Evolutionary conservation across 2,113 vertebrate species (phyloP).

Genomic region (Machaerirhynchus nigripectus): DNA sequence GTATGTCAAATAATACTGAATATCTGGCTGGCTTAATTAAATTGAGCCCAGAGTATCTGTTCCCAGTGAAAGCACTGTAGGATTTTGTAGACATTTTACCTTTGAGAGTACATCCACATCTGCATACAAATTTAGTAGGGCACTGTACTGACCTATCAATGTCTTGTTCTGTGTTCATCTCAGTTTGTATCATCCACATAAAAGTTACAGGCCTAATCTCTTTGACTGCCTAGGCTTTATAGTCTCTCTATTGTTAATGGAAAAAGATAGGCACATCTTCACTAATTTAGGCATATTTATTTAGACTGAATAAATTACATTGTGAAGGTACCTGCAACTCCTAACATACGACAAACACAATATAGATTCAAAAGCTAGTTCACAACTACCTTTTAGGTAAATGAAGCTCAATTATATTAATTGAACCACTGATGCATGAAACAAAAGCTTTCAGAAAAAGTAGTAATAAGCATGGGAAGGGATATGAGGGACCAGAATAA

Average conservation of each 20-base stretch:
- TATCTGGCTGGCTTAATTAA: not conserved
- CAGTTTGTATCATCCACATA: not conserved
- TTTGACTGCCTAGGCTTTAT: not conserved
- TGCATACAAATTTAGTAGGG: not conserved
- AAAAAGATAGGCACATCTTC: not conserved
- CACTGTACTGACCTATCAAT: not conserved
- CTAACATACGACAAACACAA: not conserved
- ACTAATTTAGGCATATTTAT: not conserved
- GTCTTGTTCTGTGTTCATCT: not conserved
- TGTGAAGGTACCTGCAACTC: not conserved
- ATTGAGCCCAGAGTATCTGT: not conserved
- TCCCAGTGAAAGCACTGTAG: not conserved
- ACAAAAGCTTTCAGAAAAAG: not conserved
- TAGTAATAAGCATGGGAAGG: not conserved
- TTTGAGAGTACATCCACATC: not conserved
- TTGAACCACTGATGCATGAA: not conserved
- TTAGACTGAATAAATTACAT: not conserved
- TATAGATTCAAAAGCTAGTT: not conserved
- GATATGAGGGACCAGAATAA: not conserved
- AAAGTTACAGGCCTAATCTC: not conserved
- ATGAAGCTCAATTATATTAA: not conserved
- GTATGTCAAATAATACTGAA: not conserved
- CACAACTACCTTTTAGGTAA: not conserved
- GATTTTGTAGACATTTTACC: not conserved
- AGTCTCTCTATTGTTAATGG: not conserved